Percentiles rank a stretch among this genome's conserved stretches.
These are phyloP conservation scores for Morelia viridis DNA, from an alignment of 2,797 vertebrate genomes.

Conservation along the genomic window DNA sequence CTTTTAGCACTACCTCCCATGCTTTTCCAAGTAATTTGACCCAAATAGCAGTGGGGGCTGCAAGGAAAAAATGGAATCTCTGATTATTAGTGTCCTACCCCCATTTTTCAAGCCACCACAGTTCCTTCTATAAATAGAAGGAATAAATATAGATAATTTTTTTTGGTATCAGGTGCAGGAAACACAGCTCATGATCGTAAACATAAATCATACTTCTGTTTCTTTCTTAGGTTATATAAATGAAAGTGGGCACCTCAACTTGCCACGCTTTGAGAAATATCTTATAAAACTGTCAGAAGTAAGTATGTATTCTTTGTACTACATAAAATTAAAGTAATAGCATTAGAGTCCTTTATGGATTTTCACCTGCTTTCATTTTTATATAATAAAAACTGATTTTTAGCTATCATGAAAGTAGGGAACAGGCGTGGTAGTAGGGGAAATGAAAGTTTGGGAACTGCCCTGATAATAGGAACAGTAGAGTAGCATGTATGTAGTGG, in stretches of 20 bases:
- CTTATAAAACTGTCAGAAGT: slow-evolving; percentile 92
- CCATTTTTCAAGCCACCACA: not conserved
- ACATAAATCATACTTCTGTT: slow-evolving; percentile 33
- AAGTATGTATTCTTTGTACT: slow-evolving; percentile 58
- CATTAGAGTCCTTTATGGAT: not conserved
- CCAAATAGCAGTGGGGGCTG: not conserved
- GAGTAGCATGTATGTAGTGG: too few relatives aligned
- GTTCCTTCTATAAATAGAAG: not conserved
- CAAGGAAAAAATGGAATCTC: not conserved
- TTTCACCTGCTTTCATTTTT: not conserved
- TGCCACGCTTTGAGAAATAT: slow-evolving; percentile 93
- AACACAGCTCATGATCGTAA: not conserved
- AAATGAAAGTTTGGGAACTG: too few relatives aligned
- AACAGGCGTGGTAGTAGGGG: not conserved
- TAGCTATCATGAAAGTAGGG: not conserved
- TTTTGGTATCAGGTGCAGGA: not conserved
- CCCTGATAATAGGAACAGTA: too few relatives aligned
- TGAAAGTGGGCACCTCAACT: slow-evolving; percentile 92
- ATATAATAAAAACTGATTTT: not conserved
- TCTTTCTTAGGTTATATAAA: slow-evolving; percentile 90
- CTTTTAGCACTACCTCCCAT: not conserved
- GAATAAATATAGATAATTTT: not conserved
- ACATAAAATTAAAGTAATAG: not conserved
- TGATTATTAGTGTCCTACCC: not conserved
- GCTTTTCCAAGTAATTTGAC: not conserved